Base-by-base conservation (phyloP, 2,888 invertebrate genomes). In the Nematopogon swammerdamellus region DNA sequence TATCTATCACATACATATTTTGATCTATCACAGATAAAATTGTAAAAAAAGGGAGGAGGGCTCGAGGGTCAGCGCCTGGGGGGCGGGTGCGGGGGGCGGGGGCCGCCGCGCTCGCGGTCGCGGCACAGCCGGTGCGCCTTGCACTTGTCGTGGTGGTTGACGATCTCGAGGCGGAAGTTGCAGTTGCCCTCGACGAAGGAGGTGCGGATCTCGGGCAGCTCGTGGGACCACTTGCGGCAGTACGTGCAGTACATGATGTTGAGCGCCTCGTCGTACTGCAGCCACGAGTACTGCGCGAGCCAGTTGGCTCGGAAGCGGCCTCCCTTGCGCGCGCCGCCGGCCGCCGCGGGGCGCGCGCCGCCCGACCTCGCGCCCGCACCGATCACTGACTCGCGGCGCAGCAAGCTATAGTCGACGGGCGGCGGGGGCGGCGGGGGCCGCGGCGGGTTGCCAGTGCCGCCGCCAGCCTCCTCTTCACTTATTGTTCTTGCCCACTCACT, bases 141-240 rank as follows among this genome's bases (percentile, higher is more conserved):
- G 65, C 88, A 88, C 64, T 87, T 89, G 64, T 89, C 86, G 62
- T 89, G 89, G 67, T 89, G 89, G 65, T 89, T 89, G 46, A 90
- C 85, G 59, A 89, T 89, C 72, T 89, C 89, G 53, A 89, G 73
- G 49, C 89, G 81, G 69, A 89, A 89, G 67, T 89, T 89, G 46
- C 86, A 82, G 60, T 87, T 90, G 51, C 89, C 89, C 59, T 86
- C 86, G n/a, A 88, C 87, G 59, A 90, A 90, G 1, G 88, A 88
- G n/a, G 89, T 89, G 51, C 88, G 82, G 59, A 87, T 87, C 53
- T 87, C 86, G 14, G 87, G 85, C 56, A 87, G 75, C 18, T 84
- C 82, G 46, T 82, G 81, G 49, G 87, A 86, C 88, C 89, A 89
- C 59, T 86, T 87, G 53, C 89, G 80, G 60, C 89, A 89, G 59